Base-by-base conservation (phyloP, 2,888 invertebrate genomes). In the Theretra japonica region DNA sequence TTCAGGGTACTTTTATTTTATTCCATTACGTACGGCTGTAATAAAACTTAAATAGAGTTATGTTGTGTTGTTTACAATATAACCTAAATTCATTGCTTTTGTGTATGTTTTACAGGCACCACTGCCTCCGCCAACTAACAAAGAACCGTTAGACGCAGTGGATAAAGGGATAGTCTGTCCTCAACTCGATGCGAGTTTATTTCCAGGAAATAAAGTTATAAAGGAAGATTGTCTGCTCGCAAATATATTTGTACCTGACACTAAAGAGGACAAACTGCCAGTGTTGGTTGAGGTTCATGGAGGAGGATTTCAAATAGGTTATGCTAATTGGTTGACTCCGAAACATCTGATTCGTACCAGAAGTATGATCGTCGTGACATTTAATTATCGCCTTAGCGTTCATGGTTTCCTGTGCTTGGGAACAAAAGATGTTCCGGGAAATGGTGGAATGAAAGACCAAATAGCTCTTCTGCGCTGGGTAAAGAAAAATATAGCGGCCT, bases 191-290 rank as follows among this genome's bases (percentile, higher is more conserved):
- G 25, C n/a, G 15, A 4, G 30, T n/a, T 1, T 57, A 41, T 6
- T 23, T 21, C 59, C 56, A 33, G 58, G 6, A 56, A 68, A 74
- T 58, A 68, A 70, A 21, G 30, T 41, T 0, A 68, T 69, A 30
- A 70, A 77, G 68, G 91, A 91, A 75, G 84, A 91, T 70, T 92
- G 91, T 73, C 83, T 92, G 0, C 76, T 88, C 8, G 82, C 89
- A 3, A 91, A 86, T 74, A 80, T 92, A 3, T 90, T 82, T 68
- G 86, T 88, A 0, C 88, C 90, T 0, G 81, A 86, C 68, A 90
- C 88, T 1, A 68, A 80, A 56, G 75, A 80, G 69, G 80, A 76
- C 19, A 80, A 85, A 7, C 76, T 82, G 0, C 78, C 85, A 7
- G 86, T 86, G 0, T 50, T 86, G 0, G 82, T 86, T 0, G 73